Evolutionary conservation across 2,113 vertebrate genomes (phyloP).

Genomic region (Nanorana parkeri): DNA sequence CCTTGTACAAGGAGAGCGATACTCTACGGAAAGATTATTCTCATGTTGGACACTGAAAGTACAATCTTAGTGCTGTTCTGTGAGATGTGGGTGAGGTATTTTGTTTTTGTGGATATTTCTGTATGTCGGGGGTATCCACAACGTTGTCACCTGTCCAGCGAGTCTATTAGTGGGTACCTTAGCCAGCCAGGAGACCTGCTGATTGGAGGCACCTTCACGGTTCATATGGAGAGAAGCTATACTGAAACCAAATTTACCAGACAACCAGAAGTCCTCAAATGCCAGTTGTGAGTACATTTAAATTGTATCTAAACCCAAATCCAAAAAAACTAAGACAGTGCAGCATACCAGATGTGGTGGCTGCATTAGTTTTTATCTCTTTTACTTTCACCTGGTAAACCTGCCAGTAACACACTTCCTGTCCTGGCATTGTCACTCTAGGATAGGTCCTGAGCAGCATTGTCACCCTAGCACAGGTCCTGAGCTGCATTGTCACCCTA

Average conservation of each 20-base stretch:
- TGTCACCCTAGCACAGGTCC: too few species aligned
- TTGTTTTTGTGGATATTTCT: background rate
- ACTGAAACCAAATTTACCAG: slow-evolving; percentile 11
- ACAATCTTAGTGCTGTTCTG: background rate
- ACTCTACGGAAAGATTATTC: too few species aligned
- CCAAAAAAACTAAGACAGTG: too few species aligned
- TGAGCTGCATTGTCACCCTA: too few species aligned
- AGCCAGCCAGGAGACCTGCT: slow-evolving; percentile 13
- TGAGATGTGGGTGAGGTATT: background rate
- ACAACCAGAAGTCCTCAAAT: slow-evolving; percentile 1
- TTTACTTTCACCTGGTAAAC: too few species aligned
- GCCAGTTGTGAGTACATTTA: slow-evolving; percentile 28
- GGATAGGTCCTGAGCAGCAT: too few species aligned
- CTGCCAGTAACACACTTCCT: too few species aligned
- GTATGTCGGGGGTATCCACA: background rate
- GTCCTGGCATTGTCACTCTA: too few species aligned
- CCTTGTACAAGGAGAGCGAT: too few species aligned
- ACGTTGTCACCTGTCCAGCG: background rate
- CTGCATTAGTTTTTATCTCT: too few species aligned
- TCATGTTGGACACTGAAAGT: background rate
- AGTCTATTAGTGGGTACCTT: background rate
- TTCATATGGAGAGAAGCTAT: slow-evolving; percentile 17
- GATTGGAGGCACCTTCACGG: slow-evolving; percentile 17
- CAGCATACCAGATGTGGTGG: too few species aligned
- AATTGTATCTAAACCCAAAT: too few species aligned